A percentile compares a stretch with the other conserved stretches of the same genome.
Evolutionary conservation across 2,113 vertebrate species (phyloP).

Genomic region (Platysteira castanea): DNA sequence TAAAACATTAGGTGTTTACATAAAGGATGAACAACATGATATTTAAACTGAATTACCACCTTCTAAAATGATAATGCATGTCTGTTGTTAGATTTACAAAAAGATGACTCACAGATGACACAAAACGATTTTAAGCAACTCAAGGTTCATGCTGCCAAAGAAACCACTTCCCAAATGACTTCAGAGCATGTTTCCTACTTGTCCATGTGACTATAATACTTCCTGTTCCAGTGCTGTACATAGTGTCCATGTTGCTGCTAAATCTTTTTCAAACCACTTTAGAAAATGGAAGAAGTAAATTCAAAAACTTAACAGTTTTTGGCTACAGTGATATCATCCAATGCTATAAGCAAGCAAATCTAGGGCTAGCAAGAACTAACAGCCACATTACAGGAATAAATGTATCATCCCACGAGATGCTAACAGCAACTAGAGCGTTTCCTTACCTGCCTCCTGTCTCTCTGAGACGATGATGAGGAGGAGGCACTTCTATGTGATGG

Average conservation of each 20-base stretch:
- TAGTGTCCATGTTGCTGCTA: background rate
- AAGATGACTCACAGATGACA: background rate
- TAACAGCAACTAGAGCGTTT: background rate
- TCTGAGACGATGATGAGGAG: conserved; percentile 88
- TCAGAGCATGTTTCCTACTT: background rate
- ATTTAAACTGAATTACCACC: background rate
- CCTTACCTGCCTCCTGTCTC: conserved; percentile 93
- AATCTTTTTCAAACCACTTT: background rate
- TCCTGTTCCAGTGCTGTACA: background rate
- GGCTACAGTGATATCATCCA: background rate
- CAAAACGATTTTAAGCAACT: background rate
- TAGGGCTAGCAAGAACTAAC: background rate
- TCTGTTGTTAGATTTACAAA: background rate
- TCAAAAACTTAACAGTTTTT: background rate
- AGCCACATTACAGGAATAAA: background rate
- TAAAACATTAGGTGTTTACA: background rate
- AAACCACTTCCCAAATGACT: background rate
- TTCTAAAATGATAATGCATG: background rate
- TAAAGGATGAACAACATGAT: background rate
- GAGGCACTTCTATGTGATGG: conserved; percentile 94
- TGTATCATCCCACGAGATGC: background rate
- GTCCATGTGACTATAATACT: background rate
- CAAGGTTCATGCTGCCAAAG: background rate
- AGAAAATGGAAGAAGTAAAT: background rate
- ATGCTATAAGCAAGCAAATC: background rate